phyloP scores from a whole-genome alignment of 2,797 vertebrate species.

The Ptychadena robeensis region DNA sequence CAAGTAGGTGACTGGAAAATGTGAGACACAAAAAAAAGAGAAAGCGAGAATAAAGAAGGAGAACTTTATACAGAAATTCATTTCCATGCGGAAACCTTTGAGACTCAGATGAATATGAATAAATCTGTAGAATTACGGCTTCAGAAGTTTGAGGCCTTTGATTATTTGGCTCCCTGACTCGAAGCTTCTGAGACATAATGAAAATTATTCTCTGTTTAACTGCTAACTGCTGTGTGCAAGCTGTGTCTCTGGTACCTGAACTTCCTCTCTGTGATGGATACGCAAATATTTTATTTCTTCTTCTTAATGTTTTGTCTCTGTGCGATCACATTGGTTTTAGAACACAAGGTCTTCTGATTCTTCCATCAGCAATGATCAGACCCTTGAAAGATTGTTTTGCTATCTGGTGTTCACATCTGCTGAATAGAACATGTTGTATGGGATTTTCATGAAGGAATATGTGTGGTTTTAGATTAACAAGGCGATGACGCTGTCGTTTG shows the following conservation, averaged over 20 bases:
- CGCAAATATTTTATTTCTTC: slow-evolving; percentile 1
- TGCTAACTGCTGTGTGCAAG: slow-evolving; percentile 33
- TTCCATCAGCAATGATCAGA: neutral
- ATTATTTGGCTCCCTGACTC: slow-evolving; percentile 33
- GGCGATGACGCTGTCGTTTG: no score
- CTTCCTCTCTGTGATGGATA: neutral
- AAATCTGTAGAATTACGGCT: slow-evolving; percentile 41
- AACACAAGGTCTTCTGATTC: neutral
- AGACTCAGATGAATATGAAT: slow-evolving; percentile 30
- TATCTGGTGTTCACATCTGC: neutral
- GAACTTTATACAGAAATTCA: slow-evolving; percentile 30
- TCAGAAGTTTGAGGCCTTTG: slow-evolving; percentile 18
- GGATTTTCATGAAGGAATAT: neutral
- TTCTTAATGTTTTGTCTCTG: neutral
- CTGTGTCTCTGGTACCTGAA: neutral
- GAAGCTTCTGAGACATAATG: slow-evolving; percentile 28
- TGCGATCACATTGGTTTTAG: neutral
- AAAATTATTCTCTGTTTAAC: slow-evolving; percentile 45
- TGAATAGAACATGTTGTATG: neutral
- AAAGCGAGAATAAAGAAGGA: slow-evolving; percentile 1
- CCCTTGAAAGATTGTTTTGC: neutral
- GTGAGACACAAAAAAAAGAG: slow-evolving; percentile 1
- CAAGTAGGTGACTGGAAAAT: slow-evolving; percentile 13
- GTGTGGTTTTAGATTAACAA: neutral
- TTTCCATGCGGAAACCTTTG: slow-evolving; percentile 33